Evolutionary conservation across 2,797 vertebrate species (phyloP).

Genomic region (Sparidentex hasta): DNA sequence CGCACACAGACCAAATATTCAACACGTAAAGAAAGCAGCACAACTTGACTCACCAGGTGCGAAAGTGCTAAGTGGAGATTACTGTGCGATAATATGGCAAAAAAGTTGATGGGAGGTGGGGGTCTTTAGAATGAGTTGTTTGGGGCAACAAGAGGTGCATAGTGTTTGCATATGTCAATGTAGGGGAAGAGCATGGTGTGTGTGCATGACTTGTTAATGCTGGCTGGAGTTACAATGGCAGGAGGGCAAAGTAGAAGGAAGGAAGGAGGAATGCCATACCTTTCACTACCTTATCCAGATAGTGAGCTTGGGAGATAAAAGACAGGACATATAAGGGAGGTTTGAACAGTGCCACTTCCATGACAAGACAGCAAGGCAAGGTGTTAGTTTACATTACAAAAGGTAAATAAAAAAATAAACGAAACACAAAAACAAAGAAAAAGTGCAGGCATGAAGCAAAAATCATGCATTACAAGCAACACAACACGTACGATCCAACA

Average conservation of each 20-base stretch:
- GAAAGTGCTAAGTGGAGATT: conserved; percentile 80
- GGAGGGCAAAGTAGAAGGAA: conserved; percentile 82
- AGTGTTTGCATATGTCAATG: conserved; percentile 65
- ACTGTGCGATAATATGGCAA: conserved; percentile 71
- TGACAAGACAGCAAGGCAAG: conserved; percentile 82
- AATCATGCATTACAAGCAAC: conserved; percentile 80
- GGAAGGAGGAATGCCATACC: conserved; percentile 95
- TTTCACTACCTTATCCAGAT: conserved; percentile 99
- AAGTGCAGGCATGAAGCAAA: conserved; percentile 65
- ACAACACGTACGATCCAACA: conserved; percentile 65
- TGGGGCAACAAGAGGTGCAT: conserved; percentile 44
- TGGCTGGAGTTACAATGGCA: conserved; percentile 67
- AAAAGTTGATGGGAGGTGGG: conserved; percentile 73
- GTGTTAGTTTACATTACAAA: conserved; percentile 80
- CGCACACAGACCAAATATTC: conserved; percentile 50
- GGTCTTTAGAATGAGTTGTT: conserved; percentile 60
- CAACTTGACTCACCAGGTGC: conserved; percentile 72
- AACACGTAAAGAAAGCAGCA: conserved; percentile 52
- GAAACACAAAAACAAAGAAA: conserved; percentile 34
- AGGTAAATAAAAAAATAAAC: conserved; percentile 54
- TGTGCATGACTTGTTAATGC: conserved; percentile 73
- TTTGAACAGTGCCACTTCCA: conserved; percentile 88
- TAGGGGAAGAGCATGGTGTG: conserved; percentile 62
- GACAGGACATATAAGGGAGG: conserved; percentile 98
- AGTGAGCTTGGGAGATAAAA: conserved; percentile 99